Percentiles rank a stretch among this genome's conserved stretches.
Evolutionary conservation across 2,888 invertebrate genomes (phyloP).

Genomic region (Sericinus montela): DNA sequence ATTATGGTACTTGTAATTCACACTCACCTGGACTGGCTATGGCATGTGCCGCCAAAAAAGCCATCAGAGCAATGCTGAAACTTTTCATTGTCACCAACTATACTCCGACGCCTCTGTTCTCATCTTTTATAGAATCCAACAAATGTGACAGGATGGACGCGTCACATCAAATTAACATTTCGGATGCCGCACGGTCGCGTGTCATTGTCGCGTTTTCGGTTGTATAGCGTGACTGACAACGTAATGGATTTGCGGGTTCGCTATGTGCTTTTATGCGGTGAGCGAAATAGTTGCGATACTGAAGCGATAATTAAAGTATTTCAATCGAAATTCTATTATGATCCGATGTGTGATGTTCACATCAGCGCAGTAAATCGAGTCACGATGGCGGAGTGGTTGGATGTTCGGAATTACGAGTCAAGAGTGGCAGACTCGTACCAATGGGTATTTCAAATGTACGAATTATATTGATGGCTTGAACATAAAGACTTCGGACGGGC

Average conservation of each 20-base stretch:
- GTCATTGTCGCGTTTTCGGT: constrained; percentile 14
- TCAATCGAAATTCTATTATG: too few relatives aligned
- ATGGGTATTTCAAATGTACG: too few relatives aligned
- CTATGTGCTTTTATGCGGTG: neutral
- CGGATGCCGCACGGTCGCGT: constrained; percentile 13
- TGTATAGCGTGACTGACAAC: constrained; percentile 8
- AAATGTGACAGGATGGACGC: constrained; percentile 17
- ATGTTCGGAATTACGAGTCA: too few relatives aligned
- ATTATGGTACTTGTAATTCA: too few relatives aligned
- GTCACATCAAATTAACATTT: constrained; percentile 22
- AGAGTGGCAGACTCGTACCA: too few relatives aligned
- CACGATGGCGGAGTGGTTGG: too few relatives aligned
- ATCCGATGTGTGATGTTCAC: too few relatives aligned
- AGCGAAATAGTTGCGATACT: too few relatives aligned
- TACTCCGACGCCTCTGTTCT: constrained; percentile 4
- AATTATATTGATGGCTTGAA: too few relatives aligned
- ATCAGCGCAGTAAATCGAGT: too few relatives aligned
- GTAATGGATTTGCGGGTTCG: constrained; percentile 2
- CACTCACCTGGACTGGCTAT: constrained; percentile 10
- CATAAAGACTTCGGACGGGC: too few relatives aligned
- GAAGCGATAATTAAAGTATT: too few relatives aligned
- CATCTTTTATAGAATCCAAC: constrained; percentile 15
- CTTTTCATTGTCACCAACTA: constrained; percentile 11
- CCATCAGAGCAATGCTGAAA: neutral
- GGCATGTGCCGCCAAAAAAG: neutral